Conservation (phyloP, 2,888 invertebrate genomes). For the Spilarctia lutea region DNA sequence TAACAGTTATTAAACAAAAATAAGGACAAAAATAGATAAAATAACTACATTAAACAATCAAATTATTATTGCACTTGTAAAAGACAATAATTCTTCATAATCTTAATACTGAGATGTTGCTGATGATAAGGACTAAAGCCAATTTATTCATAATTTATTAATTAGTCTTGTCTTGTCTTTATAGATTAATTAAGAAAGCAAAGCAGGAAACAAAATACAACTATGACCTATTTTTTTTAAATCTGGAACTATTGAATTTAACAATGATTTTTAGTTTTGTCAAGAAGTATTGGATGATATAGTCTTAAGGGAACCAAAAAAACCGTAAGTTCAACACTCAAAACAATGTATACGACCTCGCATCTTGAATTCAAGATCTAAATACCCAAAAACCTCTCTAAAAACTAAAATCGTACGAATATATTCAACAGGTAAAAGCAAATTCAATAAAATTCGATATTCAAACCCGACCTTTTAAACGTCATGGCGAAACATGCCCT, state of each 20-base stretch:
- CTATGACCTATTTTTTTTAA: not conserved
- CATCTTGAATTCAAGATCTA: not conserved
- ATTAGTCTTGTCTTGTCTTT: not conserved
- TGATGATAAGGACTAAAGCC: not conserved
- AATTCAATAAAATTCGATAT: not conserved
- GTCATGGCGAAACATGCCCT: not conserved
- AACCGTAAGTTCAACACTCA: not conserved
- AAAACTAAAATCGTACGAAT: not conserved
- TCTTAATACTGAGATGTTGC: not conserved
- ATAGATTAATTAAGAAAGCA: not conserved
- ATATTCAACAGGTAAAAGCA: not conserved
- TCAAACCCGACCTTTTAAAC: not conserved
- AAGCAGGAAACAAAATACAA: not conserved
- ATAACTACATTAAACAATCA: too few species aligned
- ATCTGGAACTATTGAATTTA: not conserved
- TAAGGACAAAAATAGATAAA: too few species aligned
- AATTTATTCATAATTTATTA: not conserved
- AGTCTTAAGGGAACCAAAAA: not conserved
- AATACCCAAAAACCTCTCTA: not conserved
- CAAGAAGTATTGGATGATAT: not conserved
- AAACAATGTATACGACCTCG: not conserved
- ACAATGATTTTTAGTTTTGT: not conserved
- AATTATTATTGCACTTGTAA: not conserved
- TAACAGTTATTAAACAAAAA: too few species aligned
- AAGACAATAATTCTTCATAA: not conserved